Conservation (phyloP, 2,888 invertebrate species). For the Maniola hyperantus region DNA sequence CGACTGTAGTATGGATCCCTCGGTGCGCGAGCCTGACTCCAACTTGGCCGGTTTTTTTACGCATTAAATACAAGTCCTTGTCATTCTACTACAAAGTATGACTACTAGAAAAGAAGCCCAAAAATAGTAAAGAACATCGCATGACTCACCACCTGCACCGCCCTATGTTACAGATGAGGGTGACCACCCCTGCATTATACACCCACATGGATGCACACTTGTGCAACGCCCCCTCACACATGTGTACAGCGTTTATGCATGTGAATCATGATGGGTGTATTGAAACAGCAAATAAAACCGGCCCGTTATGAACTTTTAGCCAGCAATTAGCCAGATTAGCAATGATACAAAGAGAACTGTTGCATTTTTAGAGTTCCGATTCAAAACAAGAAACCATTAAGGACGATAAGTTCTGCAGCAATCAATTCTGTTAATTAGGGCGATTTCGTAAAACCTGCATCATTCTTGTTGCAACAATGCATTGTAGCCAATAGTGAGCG, state of each 20-base stretch:
- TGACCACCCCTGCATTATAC: constrained; percentile 51
- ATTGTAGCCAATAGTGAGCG: no score
- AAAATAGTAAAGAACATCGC: constrained; percentile 30
- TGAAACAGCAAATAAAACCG: constrained; percentile 47
- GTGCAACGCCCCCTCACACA: constrained; percentile 51
- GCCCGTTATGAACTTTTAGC: constrained; percentile 38
- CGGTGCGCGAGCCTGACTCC: no score
- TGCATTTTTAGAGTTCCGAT: neutral
- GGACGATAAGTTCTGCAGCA: no score
- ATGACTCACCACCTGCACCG: constrained; percentile 49
- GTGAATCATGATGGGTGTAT: constrained; percentile 50
- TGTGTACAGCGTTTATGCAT: constrained; percentile 36
- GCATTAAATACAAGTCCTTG: no score
- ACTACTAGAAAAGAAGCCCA: constrained; percentile 2
- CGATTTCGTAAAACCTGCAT: no score
- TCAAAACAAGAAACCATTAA: no score
- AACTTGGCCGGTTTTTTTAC: no score
- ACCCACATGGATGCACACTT: constrained; percentile 52
- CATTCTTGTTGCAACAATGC: no score
- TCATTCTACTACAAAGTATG: no score
- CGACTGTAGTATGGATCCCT: no score
- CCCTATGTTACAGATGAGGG: constrained; percentile 61
- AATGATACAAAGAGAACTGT: constrained; percentile 7
- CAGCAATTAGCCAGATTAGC: constrained; percentile 30
- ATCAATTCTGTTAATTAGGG: no score